These are phyloP conservation scores for Pterophyllum scalare DNA, from an alignment of 2,113 vertebrate species.

Conservation along the genomic window DNA sequence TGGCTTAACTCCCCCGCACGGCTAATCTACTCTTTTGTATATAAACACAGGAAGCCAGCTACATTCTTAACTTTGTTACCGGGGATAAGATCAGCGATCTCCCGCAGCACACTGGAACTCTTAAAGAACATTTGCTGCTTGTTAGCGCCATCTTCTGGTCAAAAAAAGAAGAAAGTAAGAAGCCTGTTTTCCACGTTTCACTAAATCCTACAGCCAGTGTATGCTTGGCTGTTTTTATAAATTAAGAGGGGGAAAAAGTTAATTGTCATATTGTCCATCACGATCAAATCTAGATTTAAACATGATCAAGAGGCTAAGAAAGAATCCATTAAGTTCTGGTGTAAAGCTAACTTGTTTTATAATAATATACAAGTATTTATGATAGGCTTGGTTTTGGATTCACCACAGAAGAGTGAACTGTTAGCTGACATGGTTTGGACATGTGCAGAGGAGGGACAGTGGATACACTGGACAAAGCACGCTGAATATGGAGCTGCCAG, in stretches of 20 bases:
- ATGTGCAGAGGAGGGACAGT: not conserved
- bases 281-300: not conserved
- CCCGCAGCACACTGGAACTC: not conserved
- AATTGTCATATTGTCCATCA: no score
- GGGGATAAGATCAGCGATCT: not conserved
- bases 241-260: no score
- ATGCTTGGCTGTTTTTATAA: no score
- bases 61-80: not conserved
- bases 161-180: not conserved
- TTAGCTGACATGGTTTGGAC: not conserved
- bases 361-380: not conserved
- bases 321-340: not conserved
- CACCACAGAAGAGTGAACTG: not conserved
- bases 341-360: not conserved
- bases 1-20: not conserved
- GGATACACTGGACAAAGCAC: not conserved
- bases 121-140: not conserved
- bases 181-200: not conserved
- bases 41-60: not conserved
- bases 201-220: not conserved
- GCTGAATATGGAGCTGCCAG: not conserved
- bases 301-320: not conserved
- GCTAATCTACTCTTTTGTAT: not conserved
- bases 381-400: not conserved
- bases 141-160: constrained; percentile 53